Evolutionary conservation across 2,797 vertebrate genomes (phyloP).

Genomic region (Halcyon smyrnensis): DNA sequence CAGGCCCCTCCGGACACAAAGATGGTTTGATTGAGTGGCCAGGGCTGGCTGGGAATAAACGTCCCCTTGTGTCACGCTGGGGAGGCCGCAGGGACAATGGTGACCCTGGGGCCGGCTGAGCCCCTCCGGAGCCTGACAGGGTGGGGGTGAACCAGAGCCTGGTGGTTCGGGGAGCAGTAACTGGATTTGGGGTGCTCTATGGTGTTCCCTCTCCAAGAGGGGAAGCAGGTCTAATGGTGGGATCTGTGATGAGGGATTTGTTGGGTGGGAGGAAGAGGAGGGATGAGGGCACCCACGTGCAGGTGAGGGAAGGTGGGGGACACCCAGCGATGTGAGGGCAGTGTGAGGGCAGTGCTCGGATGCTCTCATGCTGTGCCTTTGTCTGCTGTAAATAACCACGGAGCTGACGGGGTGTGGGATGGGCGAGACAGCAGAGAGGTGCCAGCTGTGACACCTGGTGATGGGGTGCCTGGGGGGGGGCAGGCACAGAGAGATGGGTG

Average conservation of each 20-base stretch:
- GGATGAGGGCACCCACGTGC: neutral
- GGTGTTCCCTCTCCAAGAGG: neutral
- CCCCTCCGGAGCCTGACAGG: neutral
- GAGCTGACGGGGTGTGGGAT: accelerated
- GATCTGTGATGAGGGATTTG: neutral
- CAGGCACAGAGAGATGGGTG: accelerated
- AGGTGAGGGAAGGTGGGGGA: neutral
- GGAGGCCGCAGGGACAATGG: conserved; percentile 55
- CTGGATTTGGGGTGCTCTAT: neutral
- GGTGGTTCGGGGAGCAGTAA: neutral
- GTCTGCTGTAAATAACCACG: accelerated
- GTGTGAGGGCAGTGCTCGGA: neutral
- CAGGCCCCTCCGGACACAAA: conserved; percentile 58
- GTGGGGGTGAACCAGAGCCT: neutral
- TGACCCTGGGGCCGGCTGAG: conserved; percentile 38
- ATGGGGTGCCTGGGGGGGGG: neutral
- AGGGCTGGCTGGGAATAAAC: conserved; percentile 45
- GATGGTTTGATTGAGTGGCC: conserved; percentile 64
- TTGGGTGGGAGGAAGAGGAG: neutral
- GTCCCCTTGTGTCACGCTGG: conserved; percentile 57
- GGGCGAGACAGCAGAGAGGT: neutral
- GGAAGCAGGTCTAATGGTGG: accelerated
- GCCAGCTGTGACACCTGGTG: accelerated
- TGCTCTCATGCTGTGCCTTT: neutral
- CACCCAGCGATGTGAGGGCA: neutral